phyloP scores from a whole-genome alignment of 37 sponge, comb jelly and placozoan genomes.

The Dysidea cf. avara region DNA sequence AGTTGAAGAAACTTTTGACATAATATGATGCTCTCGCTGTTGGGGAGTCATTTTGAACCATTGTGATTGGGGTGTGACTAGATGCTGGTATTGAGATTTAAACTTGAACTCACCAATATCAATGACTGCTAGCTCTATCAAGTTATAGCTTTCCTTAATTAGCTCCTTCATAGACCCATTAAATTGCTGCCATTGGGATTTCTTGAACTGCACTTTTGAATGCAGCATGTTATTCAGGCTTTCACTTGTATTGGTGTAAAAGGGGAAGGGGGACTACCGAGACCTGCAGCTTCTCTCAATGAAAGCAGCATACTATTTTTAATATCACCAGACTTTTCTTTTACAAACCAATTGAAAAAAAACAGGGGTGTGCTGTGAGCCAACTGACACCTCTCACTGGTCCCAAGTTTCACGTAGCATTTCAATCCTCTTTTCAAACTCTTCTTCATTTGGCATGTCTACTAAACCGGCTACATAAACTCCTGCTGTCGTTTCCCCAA shows the following conservation, averaged over 20 bases:
- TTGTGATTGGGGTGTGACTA: too few species aligned
- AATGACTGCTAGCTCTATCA: too few species aligned
- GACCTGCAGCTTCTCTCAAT: constrained; percentile 7
- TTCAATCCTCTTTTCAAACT: constrained; percentile 9
- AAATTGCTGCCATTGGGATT: too few species aligned
- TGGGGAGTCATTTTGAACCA: too few species aligned
- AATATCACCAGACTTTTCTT: constrained; percentile 6
- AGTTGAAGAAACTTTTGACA: too few species aligned
- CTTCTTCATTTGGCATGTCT: constrained; percentile 1
- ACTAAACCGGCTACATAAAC: constrained; percentile 14
- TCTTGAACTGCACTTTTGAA: too few species aligned
- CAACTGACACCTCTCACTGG: neutral
- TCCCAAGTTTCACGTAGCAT: constrained; percentile 1
- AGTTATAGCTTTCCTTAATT: too few species aligned
- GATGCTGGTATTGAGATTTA: too few species aligned
- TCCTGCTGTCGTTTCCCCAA: constrained; percentile 7
- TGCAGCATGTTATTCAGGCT: too few species aligned
- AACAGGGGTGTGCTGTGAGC: neutral
- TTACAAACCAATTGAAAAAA: constrained; percentile 7
- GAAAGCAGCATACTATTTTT: constrained; percentile 1
- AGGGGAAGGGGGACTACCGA: constrained; percentile 8
- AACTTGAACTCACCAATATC: too few species aligned
- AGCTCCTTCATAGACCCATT: too few species aligned
- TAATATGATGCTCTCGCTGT: too few species aligned
- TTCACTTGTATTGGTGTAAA: constrained; percentile 3